phyloP scores from a whole-genome alignment of 2,113 vertebrate genomes.

The Puntigrus tetrazona region DNA sequence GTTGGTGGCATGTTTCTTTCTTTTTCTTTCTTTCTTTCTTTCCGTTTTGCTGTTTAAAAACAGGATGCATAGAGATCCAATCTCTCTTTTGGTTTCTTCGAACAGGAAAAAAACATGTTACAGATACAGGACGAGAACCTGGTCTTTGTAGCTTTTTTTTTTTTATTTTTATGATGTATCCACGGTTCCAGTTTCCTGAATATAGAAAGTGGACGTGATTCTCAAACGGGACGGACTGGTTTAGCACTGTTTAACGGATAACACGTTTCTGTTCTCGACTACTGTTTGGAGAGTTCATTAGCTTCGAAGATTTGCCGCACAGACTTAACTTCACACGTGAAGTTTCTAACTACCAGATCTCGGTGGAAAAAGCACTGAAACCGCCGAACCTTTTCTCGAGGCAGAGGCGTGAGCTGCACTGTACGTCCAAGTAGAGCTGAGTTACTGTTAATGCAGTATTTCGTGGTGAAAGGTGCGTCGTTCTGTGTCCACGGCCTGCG shows the following conservation, averaged over 20 bases:
- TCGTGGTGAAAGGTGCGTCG: constrained; percentile 64
- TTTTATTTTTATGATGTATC: not conserved
- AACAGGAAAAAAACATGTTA: constrained; percentile 38
- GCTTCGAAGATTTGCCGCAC: constrained; percentile 16
- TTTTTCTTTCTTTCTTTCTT: constrained; percentile 45
- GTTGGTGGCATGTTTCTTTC: constrained; percentile 55
- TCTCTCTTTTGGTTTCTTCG: constrained; percentile 49
- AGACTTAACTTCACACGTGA: constrained; percentile 11
- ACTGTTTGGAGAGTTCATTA: not conserved
- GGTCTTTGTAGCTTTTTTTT: constrained; percentile 59
- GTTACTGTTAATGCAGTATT: constrained; percentile 70
- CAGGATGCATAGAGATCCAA: constrained; percentile 52
- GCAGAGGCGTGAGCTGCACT: constrained; percentile 53
- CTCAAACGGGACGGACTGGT: constrained; percentile 17
- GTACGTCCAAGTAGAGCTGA: constrained; percentile 60
- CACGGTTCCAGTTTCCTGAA: constrained; percentile 34
- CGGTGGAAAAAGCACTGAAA: not conserved
- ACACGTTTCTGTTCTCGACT: not conserved
- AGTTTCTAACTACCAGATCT: not conserved
- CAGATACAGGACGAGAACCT: constrained; percentile 49
- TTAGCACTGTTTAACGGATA: not conserved
- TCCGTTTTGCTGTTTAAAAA: constrained; percentile 53
- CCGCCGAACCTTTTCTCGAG: not conserved
- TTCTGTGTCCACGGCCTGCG: constrained; percentile 56
- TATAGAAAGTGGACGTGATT: not conserved